Percentiles rank a stretch among this genome's conserved stretches.
Evolutionary conservation across 2,888 invertebrate species (phyloP).

Genomic region (Listrodromus nycthemerus): DNA sequence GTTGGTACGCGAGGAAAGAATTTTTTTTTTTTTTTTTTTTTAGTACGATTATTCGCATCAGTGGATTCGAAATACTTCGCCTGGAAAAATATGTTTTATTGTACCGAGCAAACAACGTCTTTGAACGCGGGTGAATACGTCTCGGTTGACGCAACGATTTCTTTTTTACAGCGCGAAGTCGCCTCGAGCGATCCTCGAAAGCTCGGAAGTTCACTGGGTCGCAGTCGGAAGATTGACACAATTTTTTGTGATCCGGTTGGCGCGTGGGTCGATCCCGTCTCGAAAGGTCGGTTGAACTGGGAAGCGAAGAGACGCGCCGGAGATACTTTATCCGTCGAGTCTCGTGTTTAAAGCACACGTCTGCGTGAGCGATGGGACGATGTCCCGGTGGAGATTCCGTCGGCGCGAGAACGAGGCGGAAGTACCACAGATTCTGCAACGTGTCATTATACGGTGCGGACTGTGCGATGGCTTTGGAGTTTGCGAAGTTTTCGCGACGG

Average conservation of each 20-base stretch:
- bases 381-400: background rate
- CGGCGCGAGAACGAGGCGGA: slow-evolving; percentile 9
- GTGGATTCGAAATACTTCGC: no score
- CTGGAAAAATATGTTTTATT: no score
- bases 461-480: slow-evolving; percentile 2
- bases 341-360: slow-evolving; percentile 5
- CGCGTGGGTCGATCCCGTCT: background rate
- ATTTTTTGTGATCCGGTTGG: background rate
- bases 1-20: no score
- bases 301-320: background rate
- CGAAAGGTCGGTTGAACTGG: background rate
- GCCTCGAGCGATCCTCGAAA: no score
- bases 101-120: no score
- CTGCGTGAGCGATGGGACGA: slow-evolving; percentile 24
- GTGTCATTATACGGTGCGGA: background rate
- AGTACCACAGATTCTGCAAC: background rate
- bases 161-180: no score
- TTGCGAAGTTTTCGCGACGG: slow-evolving; percentile 21
- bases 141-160: no score
- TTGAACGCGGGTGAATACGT: no score
- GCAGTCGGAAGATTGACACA: background rate
- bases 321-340: background rate
- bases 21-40: no score
- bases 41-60: no score
- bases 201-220: no score